These are phyloP conservation scores for Tauraco hartlaubi DNA, from an alignment of 2,797 vertebrate species.

Conservation along the genomic window DNA sequence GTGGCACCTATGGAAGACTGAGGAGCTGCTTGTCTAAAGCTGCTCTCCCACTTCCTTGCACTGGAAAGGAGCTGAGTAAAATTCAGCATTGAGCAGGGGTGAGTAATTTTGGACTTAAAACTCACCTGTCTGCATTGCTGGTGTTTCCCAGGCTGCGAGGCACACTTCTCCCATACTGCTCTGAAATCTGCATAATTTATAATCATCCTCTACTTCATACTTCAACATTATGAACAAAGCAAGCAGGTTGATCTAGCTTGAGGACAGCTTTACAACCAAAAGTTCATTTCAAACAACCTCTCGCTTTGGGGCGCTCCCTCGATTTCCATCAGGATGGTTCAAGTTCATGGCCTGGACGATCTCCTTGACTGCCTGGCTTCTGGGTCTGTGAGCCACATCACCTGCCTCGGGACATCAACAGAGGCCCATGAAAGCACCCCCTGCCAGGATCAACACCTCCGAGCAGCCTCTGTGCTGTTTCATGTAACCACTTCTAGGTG, in stretches of 20 bases:
- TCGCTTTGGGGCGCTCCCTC: accelerated
- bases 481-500: neutral
- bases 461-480: neutral
- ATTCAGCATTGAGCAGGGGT: neutral
- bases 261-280: neutral
- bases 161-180: neutral
- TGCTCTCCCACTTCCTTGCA: neutral
- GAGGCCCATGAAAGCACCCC: neutral
- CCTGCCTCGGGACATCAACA: neutral
- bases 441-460: conserved; percentile 1
- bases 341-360: neutral
- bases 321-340: neutral
- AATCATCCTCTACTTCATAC: neutral
- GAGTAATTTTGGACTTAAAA: neutral
- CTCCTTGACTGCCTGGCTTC: neutral
- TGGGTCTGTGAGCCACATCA: neutral
- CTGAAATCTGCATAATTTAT: neutral
- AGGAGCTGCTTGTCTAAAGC: neutral
- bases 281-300: neutral
- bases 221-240: neutral
- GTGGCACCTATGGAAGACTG: neutral
- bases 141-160: neutral
- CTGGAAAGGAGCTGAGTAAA: neutral
- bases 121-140: neutral
- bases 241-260: neutral